Evolutionary conservation across 2,888 invertebrate species (phyloP).

Genomic region (Punctoribates punctum): DNA sequence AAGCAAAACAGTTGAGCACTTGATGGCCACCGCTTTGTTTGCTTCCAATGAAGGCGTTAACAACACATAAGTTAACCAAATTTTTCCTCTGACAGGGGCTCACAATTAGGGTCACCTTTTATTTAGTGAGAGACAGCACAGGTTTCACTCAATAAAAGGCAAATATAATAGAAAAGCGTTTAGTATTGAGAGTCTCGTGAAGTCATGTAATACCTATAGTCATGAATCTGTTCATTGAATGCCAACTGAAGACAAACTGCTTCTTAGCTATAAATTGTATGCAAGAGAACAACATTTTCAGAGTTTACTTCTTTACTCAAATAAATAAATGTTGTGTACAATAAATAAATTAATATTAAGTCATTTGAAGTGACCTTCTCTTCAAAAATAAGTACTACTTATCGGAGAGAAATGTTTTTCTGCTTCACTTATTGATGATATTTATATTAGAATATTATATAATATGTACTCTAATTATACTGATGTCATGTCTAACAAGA

Average conservation of each 20-base stretch:
- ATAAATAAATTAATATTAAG: too few relatives aligned
- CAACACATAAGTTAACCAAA: neutral
- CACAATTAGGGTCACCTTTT: slow-evolving; percentile 20
- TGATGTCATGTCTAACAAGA: neutral
- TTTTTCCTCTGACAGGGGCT: neutral
- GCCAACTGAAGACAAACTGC: neutral
- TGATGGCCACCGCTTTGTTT: slow-evolving; percentile 25
- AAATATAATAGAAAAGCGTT: neutral
- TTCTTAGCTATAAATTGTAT: too few relatives aligned
- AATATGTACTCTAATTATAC: slow-evolving; percentile 16
- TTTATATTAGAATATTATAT: slow-evolving; percentile 6
- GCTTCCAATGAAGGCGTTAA: slow-evolving; percentile 3
- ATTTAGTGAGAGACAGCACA: neutral
- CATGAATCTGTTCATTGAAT: neutral
- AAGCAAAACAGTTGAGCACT: neutral
- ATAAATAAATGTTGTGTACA: too few relatives aligned
- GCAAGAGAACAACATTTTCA: too few relatives aligned
- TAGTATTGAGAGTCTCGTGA: neutral
- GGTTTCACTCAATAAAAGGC: neutral
- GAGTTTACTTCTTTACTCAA: too few relatives aligned
- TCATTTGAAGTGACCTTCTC: too few relatives aligned
- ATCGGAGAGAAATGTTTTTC: neutral
- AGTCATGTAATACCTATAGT: neutral
- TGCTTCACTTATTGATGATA: neutral
- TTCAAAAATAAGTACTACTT: neutral